Evolutionary conservation across 2,113 vertebrate species (phyloP), one percentile per base, ranked within the genome.

Genomic region (Ifrita kowaldi): DNA sequence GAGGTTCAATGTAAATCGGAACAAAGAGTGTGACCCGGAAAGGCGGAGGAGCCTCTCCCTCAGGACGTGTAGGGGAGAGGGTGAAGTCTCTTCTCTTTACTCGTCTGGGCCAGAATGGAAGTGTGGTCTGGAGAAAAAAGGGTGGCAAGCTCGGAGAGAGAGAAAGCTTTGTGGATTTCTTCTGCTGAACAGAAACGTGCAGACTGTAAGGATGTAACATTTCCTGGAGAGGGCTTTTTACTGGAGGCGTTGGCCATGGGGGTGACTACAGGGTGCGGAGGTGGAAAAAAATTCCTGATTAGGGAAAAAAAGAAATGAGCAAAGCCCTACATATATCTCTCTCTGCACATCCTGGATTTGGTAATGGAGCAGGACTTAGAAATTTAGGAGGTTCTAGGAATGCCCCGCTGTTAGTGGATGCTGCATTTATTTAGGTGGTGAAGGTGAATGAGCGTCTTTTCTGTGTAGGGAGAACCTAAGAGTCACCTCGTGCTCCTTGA

Each of bases 111-210:
- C 35, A 19, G 68, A 50, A 49, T 55, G 35, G 52, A 55, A 77
- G 8, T 3, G 11, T 17, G n/a, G 13, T 27, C 35, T 65, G 49
- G 44, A 74, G 49, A 56, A 81, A 57, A 57, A 87, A 16, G 33
- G 20, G 42, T 37, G 75, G 11, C 1, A 3, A 49, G 5, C 50
- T 69, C 1, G 2, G 27, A 32, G 17, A n/a, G 23, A 46, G 26
- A 23, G 39, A 60, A 73, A 52, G 28, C 13, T 55, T 1, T n/a
- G 39, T 41, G 53, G 23, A 18, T 80, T 70, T 83, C 55, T 53
- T 42, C 0, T 55, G 24, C 35, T 49, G 59, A 35, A 33, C 0
- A 2, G 16, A 42, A 77, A 35, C 0, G 5, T 62, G 46, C 49
- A 57, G 82, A 4, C 37, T 52, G 0, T 37, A 10, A 41, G 0